phyloP scores from a whole-genome alignment of 2,888 invertebrate genomes.

The Phengaris alcon region DNA sequence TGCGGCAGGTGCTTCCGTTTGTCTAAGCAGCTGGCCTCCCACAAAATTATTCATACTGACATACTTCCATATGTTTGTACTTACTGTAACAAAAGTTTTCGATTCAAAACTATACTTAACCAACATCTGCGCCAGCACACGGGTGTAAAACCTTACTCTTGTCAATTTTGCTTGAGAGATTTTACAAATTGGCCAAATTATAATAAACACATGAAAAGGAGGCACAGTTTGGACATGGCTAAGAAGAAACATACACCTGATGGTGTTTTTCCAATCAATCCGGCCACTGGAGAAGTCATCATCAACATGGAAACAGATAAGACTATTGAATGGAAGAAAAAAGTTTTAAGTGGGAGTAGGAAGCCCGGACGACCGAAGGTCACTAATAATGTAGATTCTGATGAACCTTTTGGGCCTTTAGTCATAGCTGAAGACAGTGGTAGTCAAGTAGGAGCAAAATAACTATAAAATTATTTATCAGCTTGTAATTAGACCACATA shows the following conservation, averaged over 20 bases:
- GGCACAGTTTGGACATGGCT: conserved; percentile 79
- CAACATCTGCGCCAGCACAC: conserved; percentile 87
- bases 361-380: conserved; percentile 34
- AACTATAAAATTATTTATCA: neutral
- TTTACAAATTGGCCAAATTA: conserved; percentile 91
- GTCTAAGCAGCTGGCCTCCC: conserved; percentile 84
- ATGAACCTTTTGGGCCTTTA: conserved; percentile 11
- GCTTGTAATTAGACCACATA: neutral
- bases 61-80: conserved; percentile 87
- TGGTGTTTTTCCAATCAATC: conserved; percentile 56
- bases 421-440: conserved; percentile 18
- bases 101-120: conserved; percentile 85
- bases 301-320: conserved; percentile 47
- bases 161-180: conserved; percentile 83
- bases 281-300: conserved; percentile 48
- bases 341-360: conserved; percentile 42
- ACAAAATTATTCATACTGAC: conserved; percentile 87
- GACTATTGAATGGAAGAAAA: conserved; percentile 55
- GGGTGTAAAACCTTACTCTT: conserved; percentile 85
- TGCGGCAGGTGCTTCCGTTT: conserved; percentile 77
- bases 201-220: conserved; percentile 88
- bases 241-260: conserved; percentile 70
- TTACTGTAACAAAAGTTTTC: conserved; percentile 86
- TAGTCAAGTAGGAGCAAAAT: neutral
- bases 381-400: conserved; percentile 23